Conservation (phyloP, 2,888 invertebrate species). For the Dasypolia templi region DNA sequence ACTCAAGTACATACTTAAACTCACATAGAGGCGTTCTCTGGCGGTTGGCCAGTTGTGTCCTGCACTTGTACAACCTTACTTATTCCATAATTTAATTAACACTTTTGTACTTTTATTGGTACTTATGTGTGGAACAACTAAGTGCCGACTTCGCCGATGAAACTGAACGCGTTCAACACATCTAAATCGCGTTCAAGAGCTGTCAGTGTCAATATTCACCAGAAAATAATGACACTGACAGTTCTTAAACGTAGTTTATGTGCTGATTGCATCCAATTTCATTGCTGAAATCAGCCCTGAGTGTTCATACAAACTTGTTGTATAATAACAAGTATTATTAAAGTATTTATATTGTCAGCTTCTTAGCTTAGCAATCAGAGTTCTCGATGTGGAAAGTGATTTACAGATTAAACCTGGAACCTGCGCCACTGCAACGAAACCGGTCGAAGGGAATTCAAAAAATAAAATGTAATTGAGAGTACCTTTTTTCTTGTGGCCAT, state of each 20-base stretch:
- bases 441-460: no score
- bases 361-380: not conserved
- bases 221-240: no score
- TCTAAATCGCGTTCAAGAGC: no score
- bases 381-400: not conserved
- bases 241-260: no score
- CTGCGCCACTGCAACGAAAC: no score
- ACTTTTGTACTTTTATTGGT: slow-evolving; percentile 1
- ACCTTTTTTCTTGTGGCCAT: not conserved
- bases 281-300: no score
- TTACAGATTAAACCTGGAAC: not conserved
- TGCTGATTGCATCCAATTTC: no score
- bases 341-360: no score
- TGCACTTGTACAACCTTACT: not conserved
- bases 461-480: not conserved
- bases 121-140: not conserved
- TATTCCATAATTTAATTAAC: not conserved
- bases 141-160: no score
- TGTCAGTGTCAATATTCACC: no score
- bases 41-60: slow-evolving; percentile 42
- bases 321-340: not conserved
- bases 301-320: not conserved
- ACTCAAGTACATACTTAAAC: slow-evolving; percentile 34
- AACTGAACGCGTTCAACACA: no score
- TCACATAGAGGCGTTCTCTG: slow-evolving; percentile 35